phyloP scores from a whole-genome alignment of 2,113 vertebrate species.

The Corvus cornix region DNA sequence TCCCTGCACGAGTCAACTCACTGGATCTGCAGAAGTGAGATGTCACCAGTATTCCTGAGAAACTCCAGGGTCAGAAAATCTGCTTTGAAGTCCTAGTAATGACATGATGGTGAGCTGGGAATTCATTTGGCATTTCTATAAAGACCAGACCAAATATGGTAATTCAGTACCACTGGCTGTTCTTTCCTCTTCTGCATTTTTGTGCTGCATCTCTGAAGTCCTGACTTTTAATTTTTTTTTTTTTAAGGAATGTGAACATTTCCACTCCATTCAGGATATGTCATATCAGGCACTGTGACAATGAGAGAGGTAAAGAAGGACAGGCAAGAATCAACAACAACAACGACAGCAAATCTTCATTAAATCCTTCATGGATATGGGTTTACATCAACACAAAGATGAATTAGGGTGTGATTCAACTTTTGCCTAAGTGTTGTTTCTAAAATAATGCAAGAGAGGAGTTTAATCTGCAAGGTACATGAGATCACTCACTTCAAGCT shows the following conservation, averaged over 20 bases:
- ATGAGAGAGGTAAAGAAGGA: neutral
- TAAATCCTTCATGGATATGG: neutral
- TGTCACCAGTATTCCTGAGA: neutral
- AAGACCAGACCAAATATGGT: neutral
- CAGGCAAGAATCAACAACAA: neutral
- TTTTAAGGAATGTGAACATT: neutral
- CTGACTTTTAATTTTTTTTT: neutral
- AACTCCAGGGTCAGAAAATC: neutral
- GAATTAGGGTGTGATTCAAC: neutral
- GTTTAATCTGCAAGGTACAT: neutral
- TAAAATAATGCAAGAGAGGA: neutral
- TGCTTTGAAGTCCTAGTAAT: neutral
- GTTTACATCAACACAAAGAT: neutral
- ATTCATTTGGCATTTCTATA: neutral
- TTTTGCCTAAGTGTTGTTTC: neutral
- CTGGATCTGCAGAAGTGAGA: neutral
- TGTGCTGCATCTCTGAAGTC: neutral
- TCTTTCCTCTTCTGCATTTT: neutral
- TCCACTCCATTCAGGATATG: neutral
- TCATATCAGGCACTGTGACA: neutral
- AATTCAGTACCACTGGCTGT: neutral
- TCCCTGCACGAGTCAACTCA: neutral
- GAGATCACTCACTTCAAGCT: neutral
- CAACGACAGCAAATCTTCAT: neutral
- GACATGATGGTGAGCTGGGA: neutral